Evolutionary conservation across 1,140 invertebrate species (phyloP).

Genomic region (Drosophila melanica): DNA sequence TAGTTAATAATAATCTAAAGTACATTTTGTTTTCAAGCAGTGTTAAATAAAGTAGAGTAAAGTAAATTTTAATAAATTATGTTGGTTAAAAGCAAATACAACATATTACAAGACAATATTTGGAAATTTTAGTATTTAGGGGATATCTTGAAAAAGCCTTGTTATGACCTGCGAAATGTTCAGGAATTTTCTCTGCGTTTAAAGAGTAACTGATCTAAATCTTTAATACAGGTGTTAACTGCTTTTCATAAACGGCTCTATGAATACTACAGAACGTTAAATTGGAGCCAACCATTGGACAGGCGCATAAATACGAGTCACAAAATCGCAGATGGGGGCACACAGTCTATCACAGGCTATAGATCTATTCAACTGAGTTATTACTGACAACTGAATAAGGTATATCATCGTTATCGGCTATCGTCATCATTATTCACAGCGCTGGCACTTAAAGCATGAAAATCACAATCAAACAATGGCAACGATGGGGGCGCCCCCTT

Average conservation of each 20-base stretch:
- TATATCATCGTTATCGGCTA: slow-evolving; percentile 47
- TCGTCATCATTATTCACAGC: slow-evolving; percentile 34
- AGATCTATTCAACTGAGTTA: slow-evolving; percentile 73
- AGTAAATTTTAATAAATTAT: too few relatives aligned
- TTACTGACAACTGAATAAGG: slow-evolving; percentile 73
- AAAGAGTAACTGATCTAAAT: slow-evolving; percentile 4
- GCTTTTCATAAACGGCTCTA: neutral
- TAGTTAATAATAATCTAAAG: too few relatives aligned
- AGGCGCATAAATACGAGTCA: slow-evolving; percentile 9
- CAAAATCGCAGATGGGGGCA: neutral
- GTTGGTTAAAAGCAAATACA: too few relatives aligned
- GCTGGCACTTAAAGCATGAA: slow-evolving; percentile 50
- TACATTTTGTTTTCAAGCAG: too few relatives aligned
- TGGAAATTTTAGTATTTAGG: too few relatives aligned
- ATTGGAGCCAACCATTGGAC: neutral
- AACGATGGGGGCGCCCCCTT: slow-evolving; percentile 34
- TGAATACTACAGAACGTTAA: neutral
- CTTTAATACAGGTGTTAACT: slow-evolving; percentile 13
- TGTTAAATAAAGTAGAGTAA: too few relatives aligned
- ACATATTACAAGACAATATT: too few relatives aligned
- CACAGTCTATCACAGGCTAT: slow-evolving; percentile 55
- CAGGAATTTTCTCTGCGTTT: neutral
- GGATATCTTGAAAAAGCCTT: too few relatives aligned
- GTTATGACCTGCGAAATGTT: too few relatives aligned
- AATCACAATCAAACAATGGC: slow-evolving; percentile 70